Conservation (phyloP, 1,140 invertebrate genomes). For the Doryteuthis pealeii region DNA sequence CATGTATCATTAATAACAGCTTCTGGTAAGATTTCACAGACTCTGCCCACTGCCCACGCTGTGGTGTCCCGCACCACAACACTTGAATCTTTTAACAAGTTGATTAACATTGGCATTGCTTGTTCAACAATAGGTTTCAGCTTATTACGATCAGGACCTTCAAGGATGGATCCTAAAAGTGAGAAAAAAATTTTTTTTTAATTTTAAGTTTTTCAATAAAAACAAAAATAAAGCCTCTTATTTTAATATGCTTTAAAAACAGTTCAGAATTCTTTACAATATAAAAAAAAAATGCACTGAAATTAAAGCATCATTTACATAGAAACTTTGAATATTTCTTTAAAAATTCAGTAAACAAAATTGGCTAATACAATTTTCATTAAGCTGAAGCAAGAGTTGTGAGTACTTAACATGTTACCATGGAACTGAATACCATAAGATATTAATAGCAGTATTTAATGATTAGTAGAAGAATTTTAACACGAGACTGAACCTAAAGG, state of each 20-base stretch:
- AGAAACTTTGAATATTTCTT: too few relatives aligned
- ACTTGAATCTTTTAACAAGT: constrained; percentile 82
- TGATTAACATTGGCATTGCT: constrained; percentile 92
- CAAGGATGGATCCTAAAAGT: constrained; percentile 78
- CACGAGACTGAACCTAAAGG: too few relatives aligned
- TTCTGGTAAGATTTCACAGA: constrained; percentile 96
- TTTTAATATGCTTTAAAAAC: neutral
- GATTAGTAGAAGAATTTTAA: too few relatives aligned
- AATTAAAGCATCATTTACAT: too few relatives aligned
- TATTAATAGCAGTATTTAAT: too few relatives aligned
- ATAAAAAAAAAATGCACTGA: constrained; percentile 1
- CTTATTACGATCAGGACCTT: constrained; percentile 84
- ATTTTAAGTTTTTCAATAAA: neutral
- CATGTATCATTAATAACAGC: constrained; percentile 85
- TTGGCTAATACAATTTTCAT: too few relatives aligned
- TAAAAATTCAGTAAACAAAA: too few relatives aligned
- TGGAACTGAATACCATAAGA: too few relatives aligned
- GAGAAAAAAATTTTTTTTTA: constrained; percentile 1
- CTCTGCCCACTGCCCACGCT: constrained; percentile 96
- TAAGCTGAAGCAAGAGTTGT: too few relatives aligned
- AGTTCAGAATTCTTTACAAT: neutral
- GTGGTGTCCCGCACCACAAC: constrained; percentile 95
- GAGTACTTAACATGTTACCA: too few relatives aligned
- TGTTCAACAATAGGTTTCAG: constrained; percentile 93
- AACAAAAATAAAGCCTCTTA: neutral